Evolutionary conservation across 2,888 invertebrate genomes (phyloP).

Genomic region (Polymixis flavicincta): DNA sequence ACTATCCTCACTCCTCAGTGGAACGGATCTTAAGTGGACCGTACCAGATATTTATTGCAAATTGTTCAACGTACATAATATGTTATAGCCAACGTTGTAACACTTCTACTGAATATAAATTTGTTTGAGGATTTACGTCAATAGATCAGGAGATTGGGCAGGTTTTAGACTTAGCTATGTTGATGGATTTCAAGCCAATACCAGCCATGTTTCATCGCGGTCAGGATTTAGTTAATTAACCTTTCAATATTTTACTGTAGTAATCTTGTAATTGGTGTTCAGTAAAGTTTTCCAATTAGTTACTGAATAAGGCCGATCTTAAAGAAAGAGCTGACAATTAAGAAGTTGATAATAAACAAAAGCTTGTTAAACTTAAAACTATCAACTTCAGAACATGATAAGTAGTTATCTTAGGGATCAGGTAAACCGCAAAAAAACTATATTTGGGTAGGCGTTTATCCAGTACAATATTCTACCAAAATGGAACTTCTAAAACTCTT

Average conservation of each 20-base stretch:
- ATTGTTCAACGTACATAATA: conserved; percentile 52
- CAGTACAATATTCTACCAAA: neutral
- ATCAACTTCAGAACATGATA: neutral
- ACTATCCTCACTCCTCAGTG: conserved; percentile 54
- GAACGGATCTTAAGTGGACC: conserved; percentile 60
- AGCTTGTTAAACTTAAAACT: neutral
- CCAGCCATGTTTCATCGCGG: neutral
- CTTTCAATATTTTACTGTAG: neutral
- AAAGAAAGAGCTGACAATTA: neutral
- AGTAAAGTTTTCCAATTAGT: conserved; percentile 1
- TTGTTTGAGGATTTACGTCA: conserved; percentile 30
- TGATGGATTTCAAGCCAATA: neutral
- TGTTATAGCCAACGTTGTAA: conserved; percentile 15
- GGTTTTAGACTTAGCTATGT: conserved; percentile 6
- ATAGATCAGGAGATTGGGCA: conserved; percentile 10
- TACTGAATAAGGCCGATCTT: neutral
- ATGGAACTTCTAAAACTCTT: neutral
- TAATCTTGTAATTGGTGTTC: neutral
- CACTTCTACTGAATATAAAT: conserved; percentile 5
- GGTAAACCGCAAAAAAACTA: neutral
- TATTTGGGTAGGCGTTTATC: neutral
- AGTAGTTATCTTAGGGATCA: neutral
- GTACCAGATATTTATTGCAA: conserved; percentile 64
- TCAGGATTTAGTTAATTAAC: neutral
- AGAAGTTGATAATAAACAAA: neutral